Base-by-base conservation (phyloP, 2,888 invertebrate genomes). In the Hydropsyche betteni region DNA sequence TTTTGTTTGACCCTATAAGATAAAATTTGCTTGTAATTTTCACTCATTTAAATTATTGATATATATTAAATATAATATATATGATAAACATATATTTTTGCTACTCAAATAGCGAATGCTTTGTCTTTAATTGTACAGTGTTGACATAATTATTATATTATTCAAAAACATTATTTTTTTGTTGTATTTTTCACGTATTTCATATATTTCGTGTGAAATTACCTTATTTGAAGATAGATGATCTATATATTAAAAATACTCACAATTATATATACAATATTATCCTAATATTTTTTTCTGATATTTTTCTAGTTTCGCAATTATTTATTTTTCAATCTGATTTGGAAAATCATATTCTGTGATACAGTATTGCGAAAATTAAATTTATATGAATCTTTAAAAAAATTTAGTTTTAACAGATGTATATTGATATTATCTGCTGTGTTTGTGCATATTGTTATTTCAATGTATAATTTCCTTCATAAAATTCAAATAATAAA, bases 11-110 rank as follows among this genome's bases (percentile, higher is more conserved):
- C 24, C 24, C 24, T 24, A 24, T 44, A 10, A 8, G 10, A 44
- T 44, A 8, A 44, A 44, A 44, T 44, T 8, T 44, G 44, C 44
- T 44, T 44, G 50, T 50, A 24, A 50, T 16, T 69, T 16, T 50
- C 50, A 10, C 69, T 14, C 8, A 69, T 51, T 80, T 81, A 77
- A 74, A 24, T 4, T 4, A n/a, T n/a, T 58, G 52, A 50, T 68
- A n/a, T 24, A 50, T 4, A 34, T 7, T 24, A 58, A 16, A 58
- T 24, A 58, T 44, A 10, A 44, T 44, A 44, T 44, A 44, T 44
- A 44, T 44, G 16, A 16, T 16, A 14, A 58, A 58, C 5, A 58
- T 64, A 16, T 55, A 69, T 69, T 69, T 51, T 69, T 50, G 69
- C 69, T 51, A 69, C 50, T 69, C 14, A 6, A 50, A 69, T 69